Percentiles rank a stretch among this genome's conserved stretches.
phyloP scores from a whole-genome alignment of 1,140 invertebrate genomes.

The Chelonus insularis region DNA sequence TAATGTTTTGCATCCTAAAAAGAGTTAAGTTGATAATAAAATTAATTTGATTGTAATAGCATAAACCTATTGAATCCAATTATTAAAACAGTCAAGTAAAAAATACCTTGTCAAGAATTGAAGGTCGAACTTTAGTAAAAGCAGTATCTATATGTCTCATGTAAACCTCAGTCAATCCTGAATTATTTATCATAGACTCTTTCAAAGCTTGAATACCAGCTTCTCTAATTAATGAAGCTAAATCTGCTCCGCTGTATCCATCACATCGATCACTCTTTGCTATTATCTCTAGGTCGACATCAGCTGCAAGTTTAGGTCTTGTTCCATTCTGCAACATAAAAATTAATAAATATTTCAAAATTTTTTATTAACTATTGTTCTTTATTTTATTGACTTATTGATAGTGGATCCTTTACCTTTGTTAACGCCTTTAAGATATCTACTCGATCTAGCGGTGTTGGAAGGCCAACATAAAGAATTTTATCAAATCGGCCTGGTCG shows the following conservation, averaged over 20 bases:
- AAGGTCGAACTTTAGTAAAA: slow-evolving; percentile 76
- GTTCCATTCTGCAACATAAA: slow-evolving; percentile 69
- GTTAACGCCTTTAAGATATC: slow-evolving; percentile 92
- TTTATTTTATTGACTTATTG: neutral
- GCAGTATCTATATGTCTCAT: slow-evolving; percentile 67
- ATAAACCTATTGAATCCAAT: no score
- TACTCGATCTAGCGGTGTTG: slow-evolving; percentile 73
- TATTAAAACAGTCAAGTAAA: neutral
- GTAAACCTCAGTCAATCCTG: slow-evolving; percentile 52
- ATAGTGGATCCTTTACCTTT: slow-evolving; percentile 75
- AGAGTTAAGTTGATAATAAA: no score
- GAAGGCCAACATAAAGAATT: slow-evolving; percentile 92
- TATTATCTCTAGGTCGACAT: slow-evolving; percentile 77
- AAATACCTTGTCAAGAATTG: slow-evolving; percentile 75
- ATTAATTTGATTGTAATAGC: no score
- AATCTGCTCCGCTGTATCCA: slow-evolving; percentile 90
- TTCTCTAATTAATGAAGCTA: slow-evolving; percentile 83
- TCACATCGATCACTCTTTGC: slow-evolving; percentile 69
- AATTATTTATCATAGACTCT: slow-evolving; percentile 61
- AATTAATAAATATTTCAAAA: no score
- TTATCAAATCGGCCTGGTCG: slow-evolving; percentile 94
- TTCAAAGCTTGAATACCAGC: slow-evolving; percentile 78
- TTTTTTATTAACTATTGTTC: slow-evolving; percentile 11
- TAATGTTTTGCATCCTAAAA: slow-evolving; percentile 63
- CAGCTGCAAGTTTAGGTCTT: slow-evolving; percentile 71